Evolutionary conservation across 2,797 vertebrate species (phyloP), one percentile per base, ranked within the genome.

Genomic region (Acropternis orthonyx): DNA sequence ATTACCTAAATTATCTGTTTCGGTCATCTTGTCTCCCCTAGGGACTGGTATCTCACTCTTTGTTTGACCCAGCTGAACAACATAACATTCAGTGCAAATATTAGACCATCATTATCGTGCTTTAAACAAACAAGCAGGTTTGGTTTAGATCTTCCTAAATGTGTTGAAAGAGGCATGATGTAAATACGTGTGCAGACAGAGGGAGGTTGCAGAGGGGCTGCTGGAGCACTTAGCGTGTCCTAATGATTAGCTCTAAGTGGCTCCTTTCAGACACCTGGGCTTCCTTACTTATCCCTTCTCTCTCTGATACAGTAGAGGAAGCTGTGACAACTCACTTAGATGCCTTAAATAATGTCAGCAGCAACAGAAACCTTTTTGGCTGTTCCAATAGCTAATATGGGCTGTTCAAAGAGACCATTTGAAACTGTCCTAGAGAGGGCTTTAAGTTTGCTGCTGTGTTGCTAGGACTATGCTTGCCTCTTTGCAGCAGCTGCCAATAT

Each of bases 21-120:
- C 3, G 24, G 80, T 85, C 93, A 95, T 96, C 91, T 90, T 84
- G 74, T 92, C 90, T 95, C 69, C 66, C 32, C 27, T n/a, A 32
- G 61, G 83, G 59, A 94, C 48, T 51, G 86, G 26, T 56, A 87
- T 75, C 55, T 90, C 16, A 19, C 36, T 87, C 66, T 92, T 75
- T 37, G 2, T 89, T 88, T 93, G 79, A 88, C 80, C 36, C 16
- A 27, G 36, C 48, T 88, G 83, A 76, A 52, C 67, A 48, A 1
- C 1, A 56, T 34, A 78, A 54, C 21, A 27, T 71, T 77, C 52
- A 77, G 39, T 55, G 55, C 48, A 89, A 91, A 62, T 76, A 71
- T 72, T 72, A 56, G 71, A 52, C 34, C 36, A 43, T 73, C 59
- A 41, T 44, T 7, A 4, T 36, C 4, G 4, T 51, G 51, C 67